Conservation (phyloP, 2,113 vertebrate species). For the Dasyurus viverrinus region DNA sequence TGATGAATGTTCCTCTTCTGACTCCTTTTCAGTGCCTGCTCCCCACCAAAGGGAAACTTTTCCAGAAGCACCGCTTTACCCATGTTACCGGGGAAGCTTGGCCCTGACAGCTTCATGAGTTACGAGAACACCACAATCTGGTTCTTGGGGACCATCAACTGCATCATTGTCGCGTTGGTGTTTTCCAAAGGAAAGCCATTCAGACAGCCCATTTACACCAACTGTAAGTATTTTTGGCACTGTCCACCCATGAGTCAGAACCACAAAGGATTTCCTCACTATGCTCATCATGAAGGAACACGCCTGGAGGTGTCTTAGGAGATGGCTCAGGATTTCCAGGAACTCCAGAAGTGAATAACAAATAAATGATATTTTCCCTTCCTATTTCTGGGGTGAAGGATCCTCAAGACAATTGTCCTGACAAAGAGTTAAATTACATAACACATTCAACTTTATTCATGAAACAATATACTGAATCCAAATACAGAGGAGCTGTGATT, state of each 20-base stretch:
- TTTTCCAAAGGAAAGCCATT: conserved; percentile 89
- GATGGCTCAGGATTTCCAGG: background rate
- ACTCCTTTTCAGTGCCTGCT: conserved; percentile 79
- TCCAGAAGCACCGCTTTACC: conserved; percentile 36
- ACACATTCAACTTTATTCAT: background rate
- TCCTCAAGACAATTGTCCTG: background rate
- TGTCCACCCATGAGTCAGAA: background rate
- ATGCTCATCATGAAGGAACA: background rate
- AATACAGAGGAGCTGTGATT: background rate
- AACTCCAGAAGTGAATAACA: background rate
- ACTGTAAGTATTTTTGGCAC: conserved; percentile 82
- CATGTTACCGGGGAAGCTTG: conserved; percentile 31
- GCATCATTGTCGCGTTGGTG: conserved; percentile 83
- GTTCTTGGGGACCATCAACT: conserved; percentile 86
- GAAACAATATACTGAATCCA: background rate
- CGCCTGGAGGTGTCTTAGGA: background rate
- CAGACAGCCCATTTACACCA: conserved; percentile 85
- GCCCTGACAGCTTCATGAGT: conserved; percentile 74
- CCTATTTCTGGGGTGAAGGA: background rate
- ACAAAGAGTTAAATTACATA: background rate
- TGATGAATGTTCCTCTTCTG: conserved; percentile 8
- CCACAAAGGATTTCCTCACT: background rate
- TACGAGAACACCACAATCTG: conserved; percentile 88
- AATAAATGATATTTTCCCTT: background rate
- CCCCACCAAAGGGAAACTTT: conserved; percentile 50